A percentile compares a stretch with the other conserved stretches of the same genome.
Evolutionary conservation across 2,888 invertebrate genomes (phyloP).

Genomic region (Drosophila falleni): DNA sequence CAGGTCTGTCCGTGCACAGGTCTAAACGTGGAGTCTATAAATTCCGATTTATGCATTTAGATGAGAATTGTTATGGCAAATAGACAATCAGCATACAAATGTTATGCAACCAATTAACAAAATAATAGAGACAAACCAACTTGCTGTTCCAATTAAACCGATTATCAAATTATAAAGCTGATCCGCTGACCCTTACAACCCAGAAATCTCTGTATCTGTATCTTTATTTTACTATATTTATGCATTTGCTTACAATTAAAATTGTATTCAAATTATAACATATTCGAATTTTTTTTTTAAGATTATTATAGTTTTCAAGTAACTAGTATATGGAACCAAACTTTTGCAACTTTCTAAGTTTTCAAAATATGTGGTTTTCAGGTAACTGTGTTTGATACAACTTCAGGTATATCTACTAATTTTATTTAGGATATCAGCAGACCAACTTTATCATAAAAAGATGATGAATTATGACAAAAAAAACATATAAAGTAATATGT

Average conservation of each 20-base stretch:
- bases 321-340: no score
- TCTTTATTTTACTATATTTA: not conserved
- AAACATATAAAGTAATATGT: conserved; percentile 22
- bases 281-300: not conserved
- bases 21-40: conserved; percentile 95
- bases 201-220: no score
- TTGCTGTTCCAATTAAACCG: conserved; percentile 54
- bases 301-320: no score
- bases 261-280: not conserved
- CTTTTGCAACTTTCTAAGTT: not conserved
- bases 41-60: conserved; percentile 82
- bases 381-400: not conserved
- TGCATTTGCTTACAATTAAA: not conserved
- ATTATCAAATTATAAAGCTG: not conserved
- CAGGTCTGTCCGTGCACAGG: conserved; percentile 92
- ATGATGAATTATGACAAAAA: conserved; percentile 10
- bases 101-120: conserved; percentile 36
- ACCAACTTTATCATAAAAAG: conserved; percentile 8
- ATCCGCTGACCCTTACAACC: not conserved
- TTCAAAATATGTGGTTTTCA: not conserved
- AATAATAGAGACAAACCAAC: conserved; percentile 43
- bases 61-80: conserved; percentile 64
- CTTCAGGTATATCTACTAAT: not conserved
- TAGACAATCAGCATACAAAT: conserved; percentile 57
- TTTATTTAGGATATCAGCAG: conserved; percentile 3